phyloP scores from a whole-genome alignment of 1,140 invertebrate genomes.

The Panagrolaimus sp. region DNA sequence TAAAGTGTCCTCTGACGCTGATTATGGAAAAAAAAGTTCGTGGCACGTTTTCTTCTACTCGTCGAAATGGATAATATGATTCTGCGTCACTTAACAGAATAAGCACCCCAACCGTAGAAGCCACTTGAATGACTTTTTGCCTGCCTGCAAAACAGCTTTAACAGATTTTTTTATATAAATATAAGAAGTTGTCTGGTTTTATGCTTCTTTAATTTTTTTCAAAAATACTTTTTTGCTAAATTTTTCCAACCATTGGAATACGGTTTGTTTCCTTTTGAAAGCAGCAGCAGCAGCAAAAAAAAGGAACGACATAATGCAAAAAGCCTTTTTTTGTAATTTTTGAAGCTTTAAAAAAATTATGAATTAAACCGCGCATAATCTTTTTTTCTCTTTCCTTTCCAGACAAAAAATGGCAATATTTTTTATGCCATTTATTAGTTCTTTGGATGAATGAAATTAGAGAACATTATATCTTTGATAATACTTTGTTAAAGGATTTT shows the following conservation, averaged over 20 bases:
- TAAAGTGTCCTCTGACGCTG: constrained; percentile 1
- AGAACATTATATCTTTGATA: too few species aligned
- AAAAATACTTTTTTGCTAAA: constrained; percentile 9
- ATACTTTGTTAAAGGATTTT: too few species aligned
- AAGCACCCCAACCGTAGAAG: background rate
- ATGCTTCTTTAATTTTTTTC: constrained; percentile 1
- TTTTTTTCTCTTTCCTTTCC: too few species aligned
- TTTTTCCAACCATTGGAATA: background rate
- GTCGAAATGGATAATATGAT: constrained; percentile 9
- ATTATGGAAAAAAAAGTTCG: background rate
- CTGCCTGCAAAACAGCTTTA: background rate
- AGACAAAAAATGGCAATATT: background rate
- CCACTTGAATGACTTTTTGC: too few species aligned
- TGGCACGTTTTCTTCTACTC: constrained; percentile 2
- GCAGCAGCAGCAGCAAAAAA: too few species aligned
- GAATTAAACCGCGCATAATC: too few species aligned
- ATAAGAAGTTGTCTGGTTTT: background rate
- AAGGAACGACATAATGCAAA: too few species aligned
- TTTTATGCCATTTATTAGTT: background rate
- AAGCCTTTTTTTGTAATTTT: too few species aligned
- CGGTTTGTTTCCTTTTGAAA: background rate
- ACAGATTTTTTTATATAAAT: background rate
- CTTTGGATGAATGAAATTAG: too few species aligned
- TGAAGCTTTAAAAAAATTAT: too few species aligned
- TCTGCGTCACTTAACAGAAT: constrained; percentile 9